Base-by-base conservation (phyloP, 2,113 vertebrate species). In the Martes martes region DNA sequence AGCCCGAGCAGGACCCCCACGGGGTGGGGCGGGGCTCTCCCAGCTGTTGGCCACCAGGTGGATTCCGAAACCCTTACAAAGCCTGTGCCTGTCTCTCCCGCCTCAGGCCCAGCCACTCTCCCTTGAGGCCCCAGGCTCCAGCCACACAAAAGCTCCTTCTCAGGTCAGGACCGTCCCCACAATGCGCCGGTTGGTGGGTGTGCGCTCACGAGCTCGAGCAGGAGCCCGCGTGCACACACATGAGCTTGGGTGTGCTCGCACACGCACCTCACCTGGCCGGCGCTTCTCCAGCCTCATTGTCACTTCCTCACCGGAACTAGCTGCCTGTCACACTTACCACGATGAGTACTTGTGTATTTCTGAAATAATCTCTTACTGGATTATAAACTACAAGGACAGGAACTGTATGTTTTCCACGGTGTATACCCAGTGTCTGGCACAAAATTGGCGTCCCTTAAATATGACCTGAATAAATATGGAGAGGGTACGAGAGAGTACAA, bases 191-290 rank as follows among this genome's bases (percentile, higher is more conserved):
- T 61, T 19, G 11, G 73, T 19, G 26, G 71, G 33, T 14, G 4
- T 33, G 39, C 61, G 83, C 16, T n/a, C 7, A 1, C 31, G 6
- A 18, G 52, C 52, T 15, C 0, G 13, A 4, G 14, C 50, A 50
- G 2, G 18, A 36, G 16, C 8, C n/a, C 18, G 1, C 23, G 0
- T 42, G 39, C n/a, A 15, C 7, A 0, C 45, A 39, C 42, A 33
- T 2, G 2, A 7, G 21, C 13, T 26, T 31, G 28, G 63, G 63
- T 31, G 28, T 65, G 28, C 5, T 4, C 3, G 28, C 18, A 8
- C 3, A 23, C 39, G 1, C 42, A 1, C 18, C 21, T 39, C 4
- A 24, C 45, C 45, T 28, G 16, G 11, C 19, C 11, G 0, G 8
- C 8, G 1, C 11, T 71, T 45, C 55, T n/a, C 36, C 33, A 4